Percentiles rank a stretch among this genome's conserved stretches.
Conservation (phyloP, 2,888 invertebrate species). For the Chrysodeixis includens region DNA sequence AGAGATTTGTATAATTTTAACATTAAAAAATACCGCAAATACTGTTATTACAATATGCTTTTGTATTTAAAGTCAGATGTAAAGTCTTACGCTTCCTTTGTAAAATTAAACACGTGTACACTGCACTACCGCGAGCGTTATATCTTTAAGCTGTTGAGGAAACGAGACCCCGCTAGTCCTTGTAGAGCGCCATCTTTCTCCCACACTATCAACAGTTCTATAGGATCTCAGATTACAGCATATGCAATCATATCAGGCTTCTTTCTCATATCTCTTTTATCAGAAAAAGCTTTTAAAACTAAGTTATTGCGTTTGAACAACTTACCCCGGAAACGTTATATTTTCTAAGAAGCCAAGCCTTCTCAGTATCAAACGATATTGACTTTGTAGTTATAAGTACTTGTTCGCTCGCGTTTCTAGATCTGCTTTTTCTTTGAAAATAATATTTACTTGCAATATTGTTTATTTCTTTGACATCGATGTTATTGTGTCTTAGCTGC, state of each 20-base stretch:
- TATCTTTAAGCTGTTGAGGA: too few species aligned
- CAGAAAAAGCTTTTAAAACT: neutral
- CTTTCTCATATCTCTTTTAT: neutral
- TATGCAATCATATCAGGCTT: neutral
- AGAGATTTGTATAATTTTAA: conserved; percentile 32
- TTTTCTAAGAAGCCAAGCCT: neutral
- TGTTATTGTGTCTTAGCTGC: too few species aligned
- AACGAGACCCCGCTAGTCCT: too few species aligned
- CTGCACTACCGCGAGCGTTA: too few species aligned
- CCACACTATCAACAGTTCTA: too few species aligned
- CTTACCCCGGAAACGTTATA: neutral
- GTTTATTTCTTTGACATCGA: too few species aligned
- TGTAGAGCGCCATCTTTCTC: too few species aligned
- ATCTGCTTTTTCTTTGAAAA: neutral
- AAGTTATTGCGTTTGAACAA: neutral
- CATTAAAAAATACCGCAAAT: conserved; percentile 38
- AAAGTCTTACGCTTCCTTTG: too few species aligned
- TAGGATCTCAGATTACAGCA: neutral
- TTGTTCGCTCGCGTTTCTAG: neutral
- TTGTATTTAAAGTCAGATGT: neutral
- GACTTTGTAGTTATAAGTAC: neutral
- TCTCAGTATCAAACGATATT: neutral
- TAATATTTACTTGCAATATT: too few species aligned
- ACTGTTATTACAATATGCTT: conserved; percentile 4
- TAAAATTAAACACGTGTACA: too few species aligned